Evolutionary conservation across 2,113 vertebrate species (phyloP), one percentile per base, ranked within the genome.

Genomic region (Candoia aspera): DNA sequence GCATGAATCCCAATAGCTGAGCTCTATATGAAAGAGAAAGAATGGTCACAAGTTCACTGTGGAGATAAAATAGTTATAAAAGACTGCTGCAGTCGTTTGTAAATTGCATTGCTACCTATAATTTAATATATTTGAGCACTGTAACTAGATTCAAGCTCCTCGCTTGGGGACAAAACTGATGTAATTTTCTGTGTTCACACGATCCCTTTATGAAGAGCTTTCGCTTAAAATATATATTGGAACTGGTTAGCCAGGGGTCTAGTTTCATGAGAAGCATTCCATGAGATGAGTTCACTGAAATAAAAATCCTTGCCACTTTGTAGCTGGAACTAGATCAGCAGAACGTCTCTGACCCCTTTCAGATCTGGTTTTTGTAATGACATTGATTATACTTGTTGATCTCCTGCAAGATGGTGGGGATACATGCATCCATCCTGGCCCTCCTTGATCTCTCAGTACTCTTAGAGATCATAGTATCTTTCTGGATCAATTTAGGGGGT

Each of bases 131-230:
- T 87, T 88, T 29, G 54, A 58, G 53, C 19, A 23, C 24, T 37
- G 53, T 91, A 88, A 91, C 64, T 88, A 79, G 73, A 91, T 91
- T 42, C n/a, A 15, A 59, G 86, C 26, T 60, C 12, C 46, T 79
- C 87, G 37, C 42, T 83, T 33, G 91, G 73, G 53, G 73, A 15
- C 55, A 84, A 24, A 84, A 26, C n/a, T 53, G 68, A 62, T 62
- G 73, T 55, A 83, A 85, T 62, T 92, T 92, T 85, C 86, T 42
- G 57, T 33, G 87, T 85, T 49, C 87, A 42, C 29, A 26, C 10
- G 29, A 84, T 89, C 73, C 11, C 73, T 54, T 89, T 55, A 84
- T 89, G 87, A 89, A 85, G 21, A 62, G 73, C 19, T 85, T 92
- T 85, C 73, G 42, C 19, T 54, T 49, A 84, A 92, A 84, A 54